Base-by-base conservation (phyloP, 2,888 invertebrate species). In the Phortica magna region DNA sequence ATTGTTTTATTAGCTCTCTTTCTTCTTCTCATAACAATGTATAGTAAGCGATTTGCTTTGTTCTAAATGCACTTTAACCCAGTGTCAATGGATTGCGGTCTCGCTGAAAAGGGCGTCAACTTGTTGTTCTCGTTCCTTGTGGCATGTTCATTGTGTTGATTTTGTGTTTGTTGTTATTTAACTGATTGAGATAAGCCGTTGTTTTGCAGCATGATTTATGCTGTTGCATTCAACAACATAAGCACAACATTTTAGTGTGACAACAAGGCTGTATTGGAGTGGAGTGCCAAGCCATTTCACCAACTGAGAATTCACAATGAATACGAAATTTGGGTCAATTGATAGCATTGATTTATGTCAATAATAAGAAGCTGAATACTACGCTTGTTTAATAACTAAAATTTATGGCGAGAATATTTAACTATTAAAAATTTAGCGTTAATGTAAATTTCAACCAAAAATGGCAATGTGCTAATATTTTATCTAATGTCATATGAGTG, bases 181-280 rank as follows among this genome's bases (percentile, higher is more conserved):
- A 41, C 43, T 78, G 81, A 84, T 85, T 87, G 83, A 87, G 85
- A 85, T 85, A 85, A 81, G 82, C 81, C 81, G 68, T 64, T 74
- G 74, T 72, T 72, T 43, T 48, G 55, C 68, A 73, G 64, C 75
- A 79, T 85, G 85, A 85, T 85, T 85, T 85, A 88, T 85, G 85
- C 87, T 64, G 2, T 74, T 4, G 65, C 43, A 48, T 75, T 41
- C 67, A 55, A 22, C 53, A 19, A 22, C 53, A 19, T 9, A 53
- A 22, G 7, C 31, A 41, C 59, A 7, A 17, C 14, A 65, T 39
- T 42, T 55, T 41, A 59, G 59, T 59, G 83, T 87, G 88, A 85
- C 88, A 85, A 83, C 88, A 31, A 31, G 31, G 31, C 31, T 31
- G 31, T 88, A 85, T 85, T 85, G 88, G 88, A 31, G 5, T 85